Evolutionary conservation across 23 tunicate genomes (phyloP), one percentile per base, ranked within the genome.

Genomic region (Botrylloides violaceus): DNA sequence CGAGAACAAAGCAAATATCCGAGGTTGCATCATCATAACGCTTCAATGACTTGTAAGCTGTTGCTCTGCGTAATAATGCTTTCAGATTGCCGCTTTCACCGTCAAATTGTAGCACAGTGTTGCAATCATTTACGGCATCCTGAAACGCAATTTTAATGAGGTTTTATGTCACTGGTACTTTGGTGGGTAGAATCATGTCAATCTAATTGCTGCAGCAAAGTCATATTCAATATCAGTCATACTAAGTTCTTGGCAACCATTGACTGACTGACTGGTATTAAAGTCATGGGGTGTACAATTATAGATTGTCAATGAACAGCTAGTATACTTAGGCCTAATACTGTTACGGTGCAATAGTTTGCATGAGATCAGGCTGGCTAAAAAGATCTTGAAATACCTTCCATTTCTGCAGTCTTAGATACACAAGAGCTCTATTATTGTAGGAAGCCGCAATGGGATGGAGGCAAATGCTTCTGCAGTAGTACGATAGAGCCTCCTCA

Each of bases 401-500:
- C 85, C 84, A 90, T 38, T 61, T 60, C 59, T 90, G 75, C 66
- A 83, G 49, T 20, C 90, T 71, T 29, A 90, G 28, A 43, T 90
- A 90, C 0, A 81, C 71, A 36, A 90, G 75, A 26, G 97, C 97
- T 20, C 97, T 59, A 78, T 90, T 90, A 63, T 90, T 90, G 48
- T 76, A 72, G 3, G 80, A 83, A 19, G 97, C 97, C 30, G 90
- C 83, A 7, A 76, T 73, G 9, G 75, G 84, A 2, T 23, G 25
- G 1, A 90, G 79, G 48, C 77, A 72, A 1, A 90, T 73, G 76
- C 90, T 83, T 36, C 90, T 76, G 4, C 85, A 74, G 34, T 90
- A 90, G 75, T 90, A 90, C 18, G 79, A 62, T 27, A 90, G 50
- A 2, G 97, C 97, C 53, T 90, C 97, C 21, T 90, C 97, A 59